Evolutionary conservation across 2,797 vertebrate species (phyloP), one percentile per base, ranked within the genome.

Genomic region (Neopelma chrysocephalum): DNA sequence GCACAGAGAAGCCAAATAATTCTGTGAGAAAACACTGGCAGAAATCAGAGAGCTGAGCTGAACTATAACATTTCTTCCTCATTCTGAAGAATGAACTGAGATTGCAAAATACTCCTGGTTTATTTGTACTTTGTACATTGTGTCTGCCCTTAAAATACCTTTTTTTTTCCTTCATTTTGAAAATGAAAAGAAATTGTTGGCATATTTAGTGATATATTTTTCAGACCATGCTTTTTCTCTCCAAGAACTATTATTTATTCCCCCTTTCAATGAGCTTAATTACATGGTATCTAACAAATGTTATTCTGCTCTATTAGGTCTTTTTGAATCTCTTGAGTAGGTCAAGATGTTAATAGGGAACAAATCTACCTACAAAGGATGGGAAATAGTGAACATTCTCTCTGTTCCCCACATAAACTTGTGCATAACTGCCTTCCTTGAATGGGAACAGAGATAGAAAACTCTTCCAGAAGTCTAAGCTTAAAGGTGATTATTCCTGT

Each of bases 401-500:
- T 72, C 22, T 54, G 3, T 61, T 77, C 29, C 43, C n/a, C 27
- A 5, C 16, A 48, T 27, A 66, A 87, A 56, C n/a, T 16, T 73
- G 58, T 62, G 19, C 19, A 45, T 42, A 79, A 66, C 38, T 48
- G 15, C 10, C 72, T 82, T 45, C 48, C 70, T 94, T 90, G 92
- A 70, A 87, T 51, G 48, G 86, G 36, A 94, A 23, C 4, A 32
- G n/a, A 71, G 38, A 25, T 8, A 54, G 27, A 62, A 89, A 90
- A 79, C 26, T 12, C 43, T 80, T 71, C 66, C 73, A 77, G 56
- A 60, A 84, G 34, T n/a, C 34, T 58, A 18, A 62, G 53, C 27
- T 79, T 26, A 58, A 68, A 84, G 26, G 56, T 69, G 90, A 90
- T 79, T 90, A 68, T 86, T 93, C 71, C 50, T 78, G 70, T 58